phyloP scores from a whole-genome alignment of 2,113 vertebrate genomes.

The Zeus faber region DNA sequence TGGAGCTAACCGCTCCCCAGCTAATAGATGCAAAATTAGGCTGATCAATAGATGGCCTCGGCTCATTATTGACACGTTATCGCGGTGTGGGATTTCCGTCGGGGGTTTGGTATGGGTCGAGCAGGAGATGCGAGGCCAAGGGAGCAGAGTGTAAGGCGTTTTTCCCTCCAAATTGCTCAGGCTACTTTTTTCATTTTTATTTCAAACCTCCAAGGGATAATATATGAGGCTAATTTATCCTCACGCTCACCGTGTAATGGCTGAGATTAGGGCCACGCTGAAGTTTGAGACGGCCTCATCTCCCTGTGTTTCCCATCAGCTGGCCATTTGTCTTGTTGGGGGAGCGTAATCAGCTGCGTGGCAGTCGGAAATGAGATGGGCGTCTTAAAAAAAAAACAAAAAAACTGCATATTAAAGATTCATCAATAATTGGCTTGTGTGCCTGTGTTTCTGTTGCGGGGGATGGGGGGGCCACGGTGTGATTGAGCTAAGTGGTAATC shows the following conservation, averaged over 20 bases:
- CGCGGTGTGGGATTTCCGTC: constrained; percentile 71
- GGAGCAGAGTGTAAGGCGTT: constrained; percentile 1
- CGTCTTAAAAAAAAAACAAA: constrained; percentile 64
- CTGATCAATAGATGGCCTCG: constrained; percentile 77
- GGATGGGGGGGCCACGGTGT: constrained; percentile 21
- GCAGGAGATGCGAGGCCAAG: constrained; percentile 42
- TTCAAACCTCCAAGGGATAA: constrained; percentile 23
- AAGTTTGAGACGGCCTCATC: neutral
- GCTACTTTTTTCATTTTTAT: constrained; percentile 29
- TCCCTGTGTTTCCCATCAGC: constrained; percentile 7
- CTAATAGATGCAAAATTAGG: constrained; percentile 79
- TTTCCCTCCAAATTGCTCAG: constrained; percentile 33
- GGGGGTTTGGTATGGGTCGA: constrained; percentile 41
- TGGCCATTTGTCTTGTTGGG: constrained; percentile 14
- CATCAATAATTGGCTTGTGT: constrained; percentile 77
- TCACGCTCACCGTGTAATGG: constrained; percentile 5
- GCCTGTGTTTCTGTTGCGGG: constrained; percentile 62
- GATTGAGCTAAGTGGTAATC: constrained; percentile 68
- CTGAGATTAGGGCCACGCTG: neutral
- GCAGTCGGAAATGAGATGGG: constrained; percentile 56
- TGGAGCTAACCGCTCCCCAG: constrained; percentile 70
- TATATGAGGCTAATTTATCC: constrained; percentile 38
- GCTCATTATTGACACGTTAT: constrained; percentile 76
- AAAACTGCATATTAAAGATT: constrained; percentile 79
- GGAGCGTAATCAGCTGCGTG: constrained; percentile 45